These are phyloP conservation scores for Ursus arctos DNA, from an alignment of 2,113 vertebrate genomes.

Conservation along the genomic window DNA sequence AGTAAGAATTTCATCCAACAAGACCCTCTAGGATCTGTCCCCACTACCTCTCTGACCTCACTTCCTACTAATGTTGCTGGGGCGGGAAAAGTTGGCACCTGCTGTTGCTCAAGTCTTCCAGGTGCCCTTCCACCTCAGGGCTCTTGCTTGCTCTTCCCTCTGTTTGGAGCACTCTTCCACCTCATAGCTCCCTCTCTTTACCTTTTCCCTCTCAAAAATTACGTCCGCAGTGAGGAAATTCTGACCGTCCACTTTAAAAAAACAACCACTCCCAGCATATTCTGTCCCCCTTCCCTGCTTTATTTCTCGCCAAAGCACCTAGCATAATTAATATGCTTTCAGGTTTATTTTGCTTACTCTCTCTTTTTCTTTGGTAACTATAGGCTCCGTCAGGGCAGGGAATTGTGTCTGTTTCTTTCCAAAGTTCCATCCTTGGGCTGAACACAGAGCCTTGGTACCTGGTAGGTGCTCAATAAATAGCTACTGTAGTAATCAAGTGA, in stretches of 20 bases:
- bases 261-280: neutral
- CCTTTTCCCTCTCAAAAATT: neutral
- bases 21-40: neutral
- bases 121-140: accelerated
- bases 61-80: neutral
- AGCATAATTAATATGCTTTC: neutral
- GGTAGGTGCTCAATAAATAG: neutral
- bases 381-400: neutral
- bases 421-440: neutral
- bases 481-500: neutral
- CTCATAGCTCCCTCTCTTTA: too few species aligned
- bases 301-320: neutral
- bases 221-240: neutral
- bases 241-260: neutral
- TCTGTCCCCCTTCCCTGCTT: neutral
- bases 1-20: neutral
- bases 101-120: neutral
- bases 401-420: neutral
- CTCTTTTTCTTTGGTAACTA: neutral
- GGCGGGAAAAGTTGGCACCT: neutral
- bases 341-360: neutral
- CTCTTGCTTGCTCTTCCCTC: neutral
- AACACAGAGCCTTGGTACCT: neutral
- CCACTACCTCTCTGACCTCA: neutral
- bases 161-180: neutral